These are phyloP conservation scores for Whitmania pigra DNA, from an alignment of 1,140 invertebrate genomes.

Conservation along the genomic window DNA sequence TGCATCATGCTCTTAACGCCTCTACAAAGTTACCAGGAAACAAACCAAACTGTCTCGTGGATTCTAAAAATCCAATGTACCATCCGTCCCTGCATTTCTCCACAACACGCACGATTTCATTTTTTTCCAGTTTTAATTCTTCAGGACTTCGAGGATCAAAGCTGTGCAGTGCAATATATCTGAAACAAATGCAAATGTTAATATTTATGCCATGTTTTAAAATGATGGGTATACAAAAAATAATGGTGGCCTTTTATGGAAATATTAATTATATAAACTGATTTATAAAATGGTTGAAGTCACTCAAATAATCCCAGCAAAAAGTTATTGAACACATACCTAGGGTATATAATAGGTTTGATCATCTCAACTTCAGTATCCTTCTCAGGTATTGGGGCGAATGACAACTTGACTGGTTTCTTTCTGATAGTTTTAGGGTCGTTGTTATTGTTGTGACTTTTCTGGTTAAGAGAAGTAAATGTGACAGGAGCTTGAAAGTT, in stretches of 20 bases:
- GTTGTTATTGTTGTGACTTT: neutral
- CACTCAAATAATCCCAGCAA: neutral
- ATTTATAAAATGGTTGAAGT: neutral
- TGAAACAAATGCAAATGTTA: conserved; percentile 22
- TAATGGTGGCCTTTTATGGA: neutral
- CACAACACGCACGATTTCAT: conserved; percentile 86
- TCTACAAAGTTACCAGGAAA: conserved; percentile 92
- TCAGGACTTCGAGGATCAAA: conserved; percentile 94
- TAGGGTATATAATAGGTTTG: conserved; percentile 2
- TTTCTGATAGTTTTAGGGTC: neutral
- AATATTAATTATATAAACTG: neutral
- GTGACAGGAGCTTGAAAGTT: too few species aligned
- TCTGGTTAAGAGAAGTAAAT: conserved; percentile 1
- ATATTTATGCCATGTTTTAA: neutral
- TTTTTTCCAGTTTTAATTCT: conserved; percentile 79
- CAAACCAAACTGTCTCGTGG: conserved; percentile 87
- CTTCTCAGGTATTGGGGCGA: neutral
- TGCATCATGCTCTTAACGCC: neutral
- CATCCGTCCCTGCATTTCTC: conserved; percentile 98
- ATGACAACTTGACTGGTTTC: conserved; percentile 3
- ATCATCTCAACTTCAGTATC: neutral
- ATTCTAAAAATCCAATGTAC: conserved; percentile 86
- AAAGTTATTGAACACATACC: neutral
- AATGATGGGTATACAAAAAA: neutral
- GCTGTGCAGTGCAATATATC: conserved; percentile 81